Conservation (phyloP, 2,113 vertebrate species). For the Grammomys surdaster region DNA sequence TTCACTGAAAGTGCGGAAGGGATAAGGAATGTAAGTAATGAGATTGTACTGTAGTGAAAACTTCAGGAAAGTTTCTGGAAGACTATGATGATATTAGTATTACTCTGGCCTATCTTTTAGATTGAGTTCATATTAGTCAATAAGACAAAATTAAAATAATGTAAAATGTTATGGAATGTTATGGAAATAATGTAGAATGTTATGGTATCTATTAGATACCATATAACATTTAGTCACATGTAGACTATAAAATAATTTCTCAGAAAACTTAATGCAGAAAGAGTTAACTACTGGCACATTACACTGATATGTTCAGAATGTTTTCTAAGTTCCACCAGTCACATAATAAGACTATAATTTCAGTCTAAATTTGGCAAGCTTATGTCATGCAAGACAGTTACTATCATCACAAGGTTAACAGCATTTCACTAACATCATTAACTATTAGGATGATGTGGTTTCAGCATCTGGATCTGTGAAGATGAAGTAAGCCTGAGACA, state of each 20-base stretch:
- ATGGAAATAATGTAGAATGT: no score
- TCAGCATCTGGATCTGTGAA: constrained; percentile 82
- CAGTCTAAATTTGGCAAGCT: constrained; percentile 2
- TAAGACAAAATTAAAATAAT: background rate
- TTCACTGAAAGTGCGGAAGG: background rate
- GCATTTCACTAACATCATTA: constrained; percentile 49
- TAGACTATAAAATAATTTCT: background rate
- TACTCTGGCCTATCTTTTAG: background rate
- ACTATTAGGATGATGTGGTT: constrained; percentile 64
- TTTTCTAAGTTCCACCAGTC: background rate
- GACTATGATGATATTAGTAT: background rate
- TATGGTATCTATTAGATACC: background rate
- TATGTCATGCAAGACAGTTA: background rate
- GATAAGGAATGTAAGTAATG: background rate
- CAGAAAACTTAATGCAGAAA: background rate
- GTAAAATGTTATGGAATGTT: no score
- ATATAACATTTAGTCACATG: background rate
- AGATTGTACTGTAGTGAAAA: background rate
- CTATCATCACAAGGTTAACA: constrained; percentile 54
- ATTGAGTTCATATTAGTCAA: background rate
- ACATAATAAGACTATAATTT: background rate
- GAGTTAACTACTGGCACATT: background rate
- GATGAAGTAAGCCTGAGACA: constrained; percentile 88
- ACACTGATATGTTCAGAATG: background rate
- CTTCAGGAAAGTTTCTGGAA: background rate